Conservation (phyloP, 2,797 vertebrate genomes). For the Hypotaenidia philippensis region DNA sequence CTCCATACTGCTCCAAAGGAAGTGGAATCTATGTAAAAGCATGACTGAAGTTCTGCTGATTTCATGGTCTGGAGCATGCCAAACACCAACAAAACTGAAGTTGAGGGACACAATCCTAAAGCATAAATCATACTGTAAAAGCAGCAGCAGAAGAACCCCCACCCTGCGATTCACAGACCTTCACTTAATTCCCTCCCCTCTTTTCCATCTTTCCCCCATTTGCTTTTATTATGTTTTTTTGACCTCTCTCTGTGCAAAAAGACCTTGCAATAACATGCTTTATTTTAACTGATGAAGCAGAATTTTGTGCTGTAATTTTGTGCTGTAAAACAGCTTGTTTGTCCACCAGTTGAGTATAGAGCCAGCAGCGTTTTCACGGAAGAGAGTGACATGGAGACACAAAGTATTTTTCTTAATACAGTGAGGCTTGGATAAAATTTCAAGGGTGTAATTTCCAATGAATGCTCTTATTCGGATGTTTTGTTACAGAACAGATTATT, state of each 20-base stretch:
- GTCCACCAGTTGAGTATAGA: not conserved
- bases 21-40: conserved; percentile 62
- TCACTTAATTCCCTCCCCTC: not conserved
- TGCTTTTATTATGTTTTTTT: not conserved
- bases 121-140: conserved; percentile 57
- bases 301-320: conserved; percentile 5
- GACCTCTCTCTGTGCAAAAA: conserved; percentile 56
- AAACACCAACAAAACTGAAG: conserved; percentile 39
- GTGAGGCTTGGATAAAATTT: not conserved
- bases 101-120: conserved; percentile 38
- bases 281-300: not conserved
- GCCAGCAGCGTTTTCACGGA: not conserved
- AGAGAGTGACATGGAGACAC: not conserved
- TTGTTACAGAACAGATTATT: not conserved
- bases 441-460: not conserved
- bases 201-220: not conserved
- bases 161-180: not conserved
- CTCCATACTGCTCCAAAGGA: conserved; percentile 47
- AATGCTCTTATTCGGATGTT: not conserved
- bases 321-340: not conserved
- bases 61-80: conserved; percentile 51
- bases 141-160: conserved; percentile 53
- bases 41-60: conserved; percentile 57
- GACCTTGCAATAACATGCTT: not conserved
- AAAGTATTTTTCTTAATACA: not conserved